phyloP scores from a whole-genome alignment of 2,888 invertebrate species.

The Oxystoma pomonae region DNA sequence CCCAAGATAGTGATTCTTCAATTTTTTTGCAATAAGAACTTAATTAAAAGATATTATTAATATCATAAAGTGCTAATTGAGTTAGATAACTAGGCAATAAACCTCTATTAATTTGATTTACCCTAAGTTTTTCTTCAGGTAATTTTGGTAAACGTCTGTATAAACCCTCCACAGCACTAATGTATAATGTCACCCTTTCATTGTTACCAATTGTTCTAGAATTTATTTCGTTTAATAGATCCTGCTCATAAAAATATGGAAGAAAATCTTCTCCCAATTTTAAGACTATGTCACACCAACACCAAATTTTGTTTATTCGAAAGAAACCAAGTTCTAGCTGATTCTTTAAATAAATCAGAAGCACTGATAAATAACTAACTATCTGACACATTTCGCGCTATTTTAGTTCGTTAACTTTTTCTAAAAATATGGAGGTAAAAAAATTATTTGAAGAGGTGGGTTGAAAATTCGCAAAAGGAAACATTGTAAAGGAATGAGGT shows the following conservation, averaged over 20 bases:
- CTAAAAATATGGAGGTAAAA: too few relatives aligned
- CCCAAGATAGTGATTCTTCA: too few relatives aligned
- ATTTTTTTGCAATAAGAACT: too few relatives aligned
- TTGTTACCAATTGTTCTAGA: neutral
- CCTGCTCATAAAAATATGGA: neutral
- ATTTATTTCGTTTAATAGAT: neutral
- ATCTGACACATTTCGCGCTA: neutral
- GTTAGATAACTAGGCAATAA: too few relatives aligned
- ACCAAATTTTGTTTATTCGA: neutral
- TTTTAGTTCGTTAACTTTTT: neutral
- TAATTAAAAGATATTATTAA: too few relatives aligned
- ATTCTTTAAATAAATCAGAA: neutral
- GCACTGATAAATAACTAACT: neutral
- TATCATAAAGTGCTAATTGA: too few relatives aligned
- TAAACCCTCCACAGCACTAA: neutral
- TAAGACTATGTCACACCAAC: neutral
- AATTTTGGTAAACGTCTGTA: neutral
- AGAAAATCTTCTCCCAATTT: neutral
- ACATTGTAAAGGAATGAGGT: too few relatives aligned
- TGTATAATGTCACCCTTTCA: neutral
- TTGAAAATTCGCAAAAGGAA: too few relatives aligned
- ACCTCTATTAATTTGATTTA: neutral
- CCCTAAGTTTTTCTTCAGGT: neutral
- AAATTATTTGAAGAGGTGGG: too few relatives aligned
- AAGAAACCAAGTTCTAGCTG: neutral